These are phyloP conservation scores for Melieria picta DNA, from an alignment of 2,888 invertebrate species.

Conservation along the genomic window DNA sequence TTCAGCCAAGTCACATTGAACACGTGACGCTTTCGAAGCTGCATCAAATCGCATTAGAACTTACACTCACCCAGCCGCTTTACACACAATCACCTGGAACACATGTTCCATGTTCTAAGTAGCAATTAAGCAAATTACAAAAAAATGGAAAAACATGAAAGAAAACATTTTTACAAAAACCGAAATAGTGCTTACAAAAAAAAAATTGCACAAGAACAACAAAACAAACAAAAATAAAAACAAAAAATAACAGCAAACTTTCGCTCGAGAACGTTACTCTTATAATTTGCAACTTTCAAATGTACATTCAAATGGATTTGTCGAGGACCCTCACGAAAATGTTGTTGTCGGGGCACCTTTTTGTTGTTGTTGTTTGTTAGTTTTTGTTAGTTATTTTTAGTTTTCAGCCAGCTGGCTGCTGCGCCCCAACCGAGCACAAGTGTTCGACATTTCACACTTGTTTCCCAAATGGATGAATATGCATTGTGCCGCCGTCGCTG, in stretches of 20 bases:
- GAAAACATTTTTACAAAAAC: too few species aligned
- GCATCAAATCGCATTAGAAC: too few species aligned
- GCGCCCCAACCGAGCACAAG: slow-evolving; percentile 11
- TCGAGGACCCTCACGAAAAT: slow-evolving; percentile 17
- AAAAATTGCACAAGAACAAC: too few species aligned
- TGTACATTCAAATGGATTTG: slow-evolving; percentile 27
- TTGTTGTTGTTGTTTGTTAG: slow-evolving; percentile 1
- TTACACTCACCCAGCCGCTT: too few species aligned
- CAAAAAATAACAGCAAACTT: slow-evolving; percentile 28
- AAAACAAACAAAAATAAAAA: not conserved
- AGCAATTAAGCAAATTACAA: too few species aligned
- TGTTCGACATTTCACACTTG: slow-evolving; percentile 30
- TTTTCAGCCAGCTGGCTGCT: not conserved
- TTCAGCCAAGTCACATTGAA: too few species aligned
- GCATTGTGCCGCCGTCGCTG: slow-evolving; percentile 14
- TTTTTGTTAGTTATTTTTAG: slow-evolving; percentile 2
- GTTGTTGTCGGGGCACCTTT: slow-evolving; percentile 5
- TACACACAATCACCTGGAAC: too few species aligned
- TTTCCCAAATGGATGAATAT: slow-evolving; percentile 25
- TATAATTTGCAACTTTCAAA: slow-evolving; percentile 33
- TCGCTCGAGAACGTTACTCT: slow-evolving; percentile 29
- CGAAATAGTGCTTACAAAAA: too few species aligned
- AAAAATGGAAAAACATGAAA: too few species aligned
- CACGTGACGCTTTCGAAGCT: too few species aligned
- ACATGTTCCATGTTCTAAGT: too few species aligned